Percentiles rank a stretch among this genome's conserved stretches.
These are phyloP conservation scores for Halcyon badia DNA, from an alignment of 2,797 vertebrate species.

Conservation along the genomic window DNA sequence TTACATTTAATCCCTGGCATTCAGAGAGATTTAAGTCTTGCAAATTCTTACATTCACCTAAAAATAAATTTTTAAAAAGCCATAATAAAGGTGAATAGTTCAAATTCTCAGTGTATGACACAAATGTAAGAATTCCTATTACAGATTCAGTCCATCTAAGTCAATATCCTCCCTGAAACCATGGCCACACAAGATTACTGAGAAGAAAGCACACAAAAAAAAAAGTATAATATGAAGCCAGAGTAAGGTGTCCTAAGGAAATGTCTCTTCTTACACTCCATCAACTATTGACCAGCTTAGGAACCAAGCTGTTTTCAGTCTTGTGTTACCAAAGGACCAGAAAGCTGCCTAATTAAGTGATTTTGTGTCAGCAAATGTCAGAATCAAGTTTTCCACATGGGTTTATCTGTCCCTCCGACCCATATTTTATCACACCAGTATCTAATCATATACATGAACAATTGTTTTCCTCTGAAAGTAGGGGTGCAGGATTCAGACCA, in stretches of 20 bases:
- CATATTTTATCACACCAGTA: not conserved
- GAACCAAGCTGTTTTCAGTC: not conserved
- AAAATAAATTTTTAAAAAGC: constrained; percentile 4
- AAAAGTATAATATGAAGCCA: not conserved
- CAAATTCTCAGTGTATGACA: not conserved
- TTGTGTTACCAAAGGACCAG: not conserved
- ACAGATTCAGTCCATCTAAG: not conserved
- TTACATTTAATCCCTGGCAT: constrained; percentile 85
- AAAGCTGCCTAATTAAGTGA: not conserved
- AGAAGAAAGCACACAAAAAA: not conserved
- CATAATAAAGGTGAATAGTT: not conserved
- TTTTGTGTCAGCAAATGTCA: not conserved
- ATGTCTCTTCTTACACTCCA: not conserved
- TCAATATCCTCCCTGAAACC: not conserved
- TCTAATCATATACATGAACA: not conserved
- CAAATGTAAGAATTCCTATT: not conserved
- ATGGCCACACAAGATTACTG: not conserved
- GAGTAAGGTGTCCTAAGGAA: not conserved
- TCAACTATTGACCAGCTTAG: not conserved
- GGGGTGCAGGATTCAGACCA: not conserved
- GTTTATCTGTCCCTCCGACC: not conserved
- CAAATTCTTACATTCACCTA: constrained; percentile 88
- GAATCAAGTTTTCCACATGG: not conserved
- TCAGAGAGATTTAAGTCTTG: constrained; percentile 89
- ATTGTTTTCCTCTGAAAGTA: not conserved